Percentiles rank a stretch among this genome's conserved stretches.
phyloP scores from a whole-genome alignment of 2,113 vertebrate genomes.

The Atractosteus spatula region DNA sequence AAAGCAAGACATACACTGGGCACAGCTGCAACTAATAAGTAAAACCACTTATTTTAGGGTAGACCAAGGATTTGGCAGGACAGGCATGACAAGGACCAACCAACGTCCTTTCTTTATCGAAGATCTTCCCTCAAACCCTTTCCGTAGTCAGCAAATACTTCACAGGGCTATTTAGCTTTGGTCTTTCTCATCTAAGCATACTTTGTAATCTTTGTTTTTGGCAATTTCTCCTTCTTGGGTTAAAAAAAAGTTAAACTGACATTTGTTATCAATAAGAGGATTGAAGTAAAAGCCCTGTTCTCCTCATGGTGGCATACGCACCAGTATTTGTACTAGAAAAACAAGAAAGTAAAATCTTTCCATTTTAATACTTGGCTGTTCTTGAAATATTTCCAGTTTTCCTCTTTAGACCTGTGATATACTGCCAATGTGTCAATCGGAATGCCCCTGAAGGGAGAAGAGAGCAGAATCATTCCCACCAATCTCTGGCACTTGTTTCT shows the following conservation, averaged over 20 bases:
- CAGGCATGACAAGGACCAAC: background rate
- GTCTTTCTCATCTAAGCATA: slow-evolving; percentile 10
- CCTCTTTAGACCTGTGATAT: slow-evolving; percentile 30
- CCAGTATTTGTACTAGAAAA: slow-evolving; percentile 10
- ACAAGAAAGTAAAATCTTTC: slow-evolving; percentile 24
- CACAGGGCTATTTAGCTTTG: slow-evolving; percentile 3
- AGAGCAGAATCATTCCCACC: slow-evolving; percentile 18
- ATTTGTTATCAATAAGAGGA: slow-evolving; percentile 19
- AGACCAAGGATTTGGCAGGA: slow-evolving; percentile 6
- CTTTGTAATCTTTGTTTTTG: slow-evolving; percentile 6
- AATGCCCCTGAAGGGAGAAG: slow-evolving; percentile 25
- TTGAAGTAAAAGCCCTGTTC: background rate
- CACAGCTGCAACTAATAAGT: slow-evolving; percentile 36
- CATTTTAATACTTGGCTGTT: slow-evolving; percentile 22
- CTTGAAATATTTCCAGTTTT: slow-evolving; percentile 25
- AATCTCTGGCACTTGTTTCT: slow-evolving; percentile 7
- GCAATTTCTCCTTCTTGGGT: background rate
- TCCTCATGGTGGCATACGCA: slow-evolving; percentile 26
- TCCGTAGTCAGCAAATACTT: slow-evolving; percentile 9
- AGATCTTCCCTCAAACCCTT: slow-evolving; percentile 13
- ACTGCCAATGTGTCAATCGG: slow-evolving; percentile 38
- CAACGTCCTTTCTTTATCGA: slow-evolving; percentile 6
- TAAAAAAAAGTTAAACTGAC: slow-evolving; percentile 6
- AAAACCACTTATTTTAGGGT: slow-evolving; percentile 18
- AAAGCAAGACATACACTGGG: slow-evolving; percentile 1